These are phyloP conservation scores for Pterophyllum scalare DNA, from an alignment of 2,113 vertebrate genomes.

Conservation along the genomic window DNA sequence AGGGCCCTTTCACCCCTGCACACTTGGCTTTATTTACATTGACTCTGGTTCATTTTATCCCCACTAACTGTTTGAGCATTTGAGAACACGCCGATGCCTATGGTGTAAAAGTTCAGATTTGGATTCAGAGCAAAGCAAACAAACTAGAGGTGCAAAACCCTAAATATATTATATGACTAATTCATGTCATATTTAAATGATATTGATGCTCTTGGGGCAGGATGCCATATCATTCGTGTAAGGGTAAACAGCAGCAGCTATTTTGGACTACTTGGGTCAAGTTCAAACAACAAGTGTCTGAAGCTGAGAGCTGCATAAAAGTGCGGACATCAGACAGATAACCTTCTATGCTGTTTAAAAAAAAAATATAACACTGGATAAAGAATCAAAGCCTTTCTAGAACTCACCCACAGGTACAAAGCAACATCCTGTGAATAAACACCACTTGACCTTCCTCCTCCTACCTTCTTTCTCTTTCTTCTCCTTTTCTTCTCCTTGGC, in stretches of 20 bases:
- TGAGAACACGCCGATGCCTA: too few species aligned
- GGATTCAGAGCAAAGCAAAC: neutral
- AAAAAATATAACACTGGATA: neutral
- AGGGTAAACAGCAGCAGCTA: neutral
- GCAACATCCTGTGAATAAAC: neutral
- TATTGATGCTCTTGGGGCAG: neutral
- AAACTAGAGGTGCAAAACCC: neutral
- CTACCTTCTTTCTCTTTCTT: slow-evolving; percentile 90
- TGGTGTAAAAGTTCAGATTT: too few species aligned
- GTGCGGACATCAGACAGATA: neutral
- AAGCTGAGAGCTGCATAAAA: neutral
- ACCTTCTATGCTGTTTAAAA: neutral
- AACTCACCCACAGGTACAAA: neutral
- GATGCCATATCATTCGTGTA: neutral
- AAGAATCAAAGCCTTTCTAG: too few species aligned
- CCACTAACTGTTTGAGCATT: fast-evolving
- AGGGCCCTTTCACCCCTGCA: too few species aligned
- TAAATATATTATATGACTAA: neutral
- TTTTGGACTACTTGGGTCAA: too few species aligned
- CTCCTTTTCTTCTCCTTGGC: slow-evolving; percentile 97
- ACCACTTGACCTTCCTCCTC: neutral
- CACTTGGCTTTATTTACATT: too few species aligned
- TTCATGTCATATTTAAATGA: neutral
- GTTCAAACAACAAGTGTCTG: neutral
- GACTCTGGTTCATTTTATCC: too few species aligned